Conservation (phyloP, 2,888 invertebrate genomes). For the Uloborus plumipes region DNA sequence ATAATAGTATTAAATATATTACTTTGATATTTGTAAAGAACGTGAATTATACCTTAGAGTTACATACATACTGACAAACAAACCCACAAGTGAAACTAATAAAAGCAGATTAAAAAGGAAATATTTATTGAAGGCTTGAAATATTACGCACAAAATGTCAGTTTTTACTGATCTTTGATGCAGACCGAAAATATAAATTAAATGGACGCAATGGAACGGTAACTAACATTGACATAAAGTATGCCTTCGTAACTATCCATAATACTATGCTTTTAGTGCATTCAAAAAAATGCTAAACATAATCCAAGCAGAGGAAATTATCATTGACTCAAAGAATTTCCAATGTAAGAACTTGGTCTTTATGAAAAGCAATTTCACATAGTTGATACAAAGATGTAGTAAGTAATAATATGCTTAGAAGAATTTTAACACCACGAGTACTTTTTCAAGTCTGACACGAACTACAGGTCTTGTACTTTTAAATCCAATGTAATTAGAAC, state of each 20-base stretch:
- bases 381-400: conserved; percentile 10
- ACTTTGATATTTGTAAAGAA: no score
- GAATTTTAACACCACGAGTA: conserved; percentile 15
- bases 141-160: conserved; percentile 2
- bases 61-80: no score
- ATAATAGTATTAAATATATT: no score
- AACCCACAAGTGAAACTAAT: no score
- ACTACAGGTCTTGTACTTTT: conserved; percentile 4
- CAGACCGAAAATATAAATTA: conserved; percentile 21
- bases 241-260: conserved; percentile 26
- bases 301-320: conserved; percentile 22
- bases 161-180: no score
- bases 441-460: conserved; percentile 20
- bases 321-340: conserved; percentile 20
- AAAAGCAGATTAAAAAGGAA: no score
- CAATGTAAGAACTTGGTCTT: background rate
- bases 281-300: conserved; percentile 16
- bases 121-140: conserved; percentile 35
- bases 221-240: conserved; percentile 15
- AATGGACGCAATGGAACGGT: conserved; percentile 14
- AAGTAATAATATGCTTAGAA: conserved; percentile 4
- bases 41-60: no score
- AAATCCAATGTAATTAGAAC: conserved; percentile 35
- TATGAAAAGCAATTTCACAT: background rate
- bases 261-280: conserved; percentile 15